These are phyloP conservation scores for Trachelus troglodyta DNA, from an alignment of 2,888 invertebrate species.

Conservation along the genomic window DNA sequence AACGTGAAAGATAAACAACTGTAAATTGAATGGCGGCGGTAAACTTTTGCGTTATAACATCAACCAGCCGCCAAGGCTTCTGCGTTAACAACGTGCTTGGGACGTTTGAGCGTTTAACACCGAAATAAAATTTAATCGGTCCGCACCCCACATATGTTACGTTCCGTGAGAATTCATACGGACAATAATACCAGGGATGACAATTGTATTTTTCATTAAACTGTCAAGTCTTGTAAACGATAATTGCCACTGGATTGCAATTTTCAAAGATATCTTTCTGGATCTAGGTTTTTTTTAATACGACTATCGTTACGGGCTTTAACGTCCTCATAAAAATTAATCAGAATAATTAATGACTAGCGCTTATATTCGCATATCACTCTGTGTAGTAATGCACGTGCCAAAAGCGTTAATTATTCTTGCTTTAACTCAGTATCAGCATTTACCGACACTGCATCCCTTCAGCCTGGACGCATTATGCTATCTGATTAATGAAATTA, in stretches of 20 bases:
- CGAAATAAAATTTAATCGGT: not conserved
- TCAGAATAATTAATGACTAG: not conserved
- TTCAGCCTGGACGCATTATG: not conserved
- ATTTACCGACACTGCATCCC: not conserved
- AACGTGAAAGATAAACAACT: not conserved
- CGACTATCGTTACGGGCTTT: not conserved
- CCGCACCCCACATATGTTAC: not conserved
- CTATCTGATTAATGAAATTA: not conserved
- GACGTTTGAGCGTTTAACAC: not conserved
- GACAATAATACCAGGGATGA: not conserved
- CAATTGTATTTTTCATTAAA: not conserved
- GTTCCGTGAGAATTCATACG: not conserved
- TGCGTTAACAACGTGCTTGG: not conserved
- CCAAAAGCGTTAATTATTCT: not conserved
- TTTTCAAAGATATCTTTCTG: not conserved
- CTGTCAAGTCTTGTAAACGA: not conserved
- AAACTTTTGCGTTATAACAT: constrained; percentile 24
- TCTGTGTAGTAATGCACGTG: not conserved
- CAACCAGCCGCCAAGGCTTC: constrained; percentile 9
- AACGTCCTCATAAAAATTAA: not conserved
- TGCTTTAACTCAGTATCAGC: not conserved
- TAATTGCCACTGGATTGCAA: not conserved
- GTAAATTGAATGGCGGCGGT: not conserved
- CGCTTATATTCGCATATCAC: not conserved
- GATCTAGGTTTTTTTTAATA: not conserved